Evolutionary conservation across 2,797 vertebrate species (phyloP), one percentile per base, ranked within the genome.

Genomic region (Prionace glauca): DNA sequence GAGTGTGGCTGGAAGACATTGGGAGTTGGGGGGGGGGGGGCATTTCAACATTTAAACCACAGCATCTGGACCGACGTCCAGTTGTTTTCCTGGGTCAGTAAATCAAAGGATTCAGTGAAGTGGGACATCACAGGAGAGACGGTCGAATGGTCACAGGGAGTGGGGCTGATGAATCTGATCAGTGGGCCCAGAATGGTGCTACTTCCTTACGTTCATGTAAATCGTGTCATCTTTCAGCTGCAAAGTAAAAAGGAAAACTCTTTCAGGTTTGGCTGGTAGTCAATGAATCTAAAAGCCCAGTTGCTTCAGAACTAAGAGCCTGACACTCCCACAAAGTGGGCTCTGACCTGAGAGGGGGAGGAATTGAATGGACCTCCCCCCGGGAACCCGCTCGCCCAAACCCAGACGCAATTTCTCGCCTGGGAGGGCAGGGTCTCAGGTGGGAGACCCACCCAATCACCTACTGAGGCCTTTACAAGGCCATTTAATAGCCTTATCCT

Each of bases 191-290:
- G n/a, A 92, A 69, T 69, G 62, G 24, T 92, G n/a, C 32, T 69
- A 92, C 8, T 67, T 92, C 24, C 90, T 67, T 24, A 69, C 65
- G 12, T 92, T 92, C 3, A 92, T 92, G 22, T 92, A 92, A 92
- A 92, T 69, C 36, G n/a, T 69, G 65, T 92, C 90, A 3, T 67
- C 65, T n/a, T 92, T 92, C 90, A 92, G 69, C 90, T 92, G 90
- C 12, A 69, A 92, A 41, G 36, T 92, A 41, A 92, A 18, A 92
- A 92, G n/a, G 41, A 84, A 84, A 45, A 24, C 36, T 45, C 20
- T 24, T 41, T 20, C 36, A 41, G 10, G 65, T 92, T 92, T 91
- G 14, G 32, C 36, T n/a, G 36, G 32, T n/a, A 20, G 32, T 36
- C 24, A 18, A 14, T 20, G 87, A 16, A 24, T 24, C 62, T 24